Evolutionary conservation across 2,888 invertebrate genomes (phyloP), one percentile per base, ranked within the genome.

Genomic region (Papilio demoleus): DNA sequence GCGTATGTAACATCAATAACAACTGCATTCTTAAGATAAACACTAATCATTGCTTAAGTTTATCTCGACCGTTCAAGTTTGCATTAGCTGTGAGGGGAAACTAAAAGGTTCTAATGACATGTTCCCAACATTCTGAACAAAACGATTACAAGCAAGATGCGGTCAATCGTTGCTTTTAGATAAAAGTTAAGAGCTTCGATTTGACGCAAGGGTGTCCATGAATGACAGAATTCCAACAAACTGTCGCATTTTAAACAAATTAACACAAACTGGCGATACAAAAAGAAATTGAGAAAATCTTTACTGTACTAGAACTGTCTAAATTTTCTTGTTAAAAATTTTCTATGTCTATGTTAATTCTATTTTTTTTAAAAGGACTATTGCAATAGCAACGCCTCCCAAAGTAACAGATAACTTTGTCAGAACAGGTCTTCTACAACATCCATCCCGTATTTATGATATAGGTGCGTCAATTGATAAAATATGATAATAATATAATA

Each of bases 141-240:
- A 76, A 74, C 72, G 81, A 81, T 81, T 79, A 86, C 84, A 83
- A 82, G 81, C 78, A 81, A 81, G 81, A 77, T 72, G 72, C 72
- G 75, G 78, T 78, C 79, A 77, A 71, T 74, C 74, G 73, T 74
- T 42, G 77, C 79, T 81, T 84, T 83, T 75, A 85, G 84, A 86
- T 86, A 84, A 84, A 81, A 75, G 77, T 78, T 83, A 80, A 86
- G 74, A 82, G 83, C 76, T 76, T 74, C 66, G 74, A 76, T 73
- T 77, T 76, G 74, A 71, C 66, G 66, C 71, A 79, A 74, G 67
- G 67, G 79, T 80, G 75, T 75, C 83, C 80, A 73, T n/a, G n/a
- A n/a, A n/a, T n/a, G n/a, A n/a, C n/a, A n/a, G n/a, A n/a, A n/a
- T n/a, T n/a, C n/a, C n/a, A n/a, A n/a, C n/a, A n/a, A n/a, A n/a